phyloP scores from a whole-genome alignment of 2,797 vertebrate genomes.

The Pelodytes ibericus region DNA sequence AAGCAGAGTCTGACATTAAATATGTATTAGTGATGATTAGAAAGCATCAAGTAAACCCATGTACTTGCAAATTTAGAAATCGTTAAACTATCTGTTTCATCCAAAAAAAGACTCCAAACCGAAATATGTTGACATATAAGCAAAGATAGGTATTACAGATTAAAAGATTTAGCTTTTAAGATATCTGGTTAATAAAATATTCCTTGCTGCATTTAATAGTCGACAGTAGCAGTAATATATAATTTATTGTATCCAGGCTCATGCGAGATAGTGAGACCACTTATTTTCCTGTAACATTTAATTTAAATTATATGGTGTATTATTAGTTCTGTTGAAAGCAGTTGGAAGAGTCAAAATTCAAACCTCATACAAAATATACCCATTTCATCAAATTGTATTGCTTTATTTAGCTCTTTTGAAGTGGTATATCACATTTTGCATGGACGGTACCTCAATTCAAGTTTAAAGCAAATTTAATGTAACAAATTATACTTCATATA shows the following conservation, averaged over 20 bases:
- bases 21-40: constrained; percentile 28
- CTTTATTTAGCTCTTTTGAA: not conserved
- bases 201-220: not conserved
- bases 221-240: not conserved
- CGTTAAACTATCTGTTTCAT: not conserved
- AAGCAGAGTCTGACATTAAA: constrained; percentile 3
- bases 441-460: not conserved
- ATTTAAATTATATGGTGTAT: not conserved
- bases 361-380: not conserved
- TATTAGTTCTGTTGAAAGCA: not conserved
- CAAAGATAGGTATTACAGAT: not conserved
- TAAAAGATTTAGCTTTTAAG: not conserved
- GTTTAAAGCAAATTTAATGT: not conserved
- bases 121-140: not conserved
- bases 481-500: not conserved
- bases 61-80: not conserved
- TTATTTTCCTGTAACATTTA: not conserved
- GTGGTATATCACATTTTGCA: not conserved
- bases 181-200: not conserved
- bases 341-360: not conserved
- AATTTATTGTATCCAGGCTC: not conserved
- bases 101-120: not conserved
- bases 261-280: not conserved
- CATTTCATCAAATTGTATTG: constrained; percentile 1
- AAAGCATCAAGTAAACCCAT: constrained; percentile 7